These are phyloP conservation scores for Camponotus pennsylvanicus DNA, from an alignment of 1,140 invertebrate genomes.

Conservation along the genomic window DNA sequence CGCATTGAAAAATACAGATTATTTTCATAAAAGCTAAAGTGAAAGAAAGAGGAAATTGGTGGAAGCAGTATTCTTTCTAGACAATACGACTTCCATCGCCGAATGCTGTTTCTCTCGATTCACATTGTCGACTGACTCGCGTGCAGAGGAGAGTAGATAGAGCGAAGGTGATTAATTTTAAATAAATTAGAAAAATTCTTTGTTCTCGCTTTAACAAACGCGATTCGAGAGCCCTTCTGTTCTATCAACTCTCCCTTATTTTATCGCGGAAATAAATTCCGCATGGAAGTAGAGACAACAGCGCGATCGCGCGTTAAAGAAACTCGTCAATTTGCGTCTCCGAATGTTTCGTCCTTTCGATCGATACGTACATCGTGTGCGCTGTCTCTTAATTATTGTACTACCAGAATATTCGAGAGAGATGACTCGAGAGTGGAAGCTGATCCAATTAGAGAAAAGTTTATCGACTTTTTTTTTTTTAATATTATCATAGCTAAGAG, in stretches of 20 bases:
- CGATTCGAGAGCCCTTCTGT: not conserved
- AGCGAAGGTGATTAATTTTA: not conserved
- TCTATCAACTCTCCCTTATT: constrained; percentile 1
- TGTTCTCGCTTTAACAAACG: not conserved
- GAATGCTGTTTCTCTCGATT: constrained; percentile 1
- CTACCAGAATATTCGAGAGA: constrained; percentile 28
- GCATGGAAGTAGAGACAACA: constrained; percentile 16
- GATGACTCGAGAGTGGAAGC: not conserved
- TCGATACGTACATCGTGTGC: not conserved
- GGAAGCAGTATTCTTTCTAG: not conserved
- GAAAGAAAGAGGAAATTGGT: not conserved
- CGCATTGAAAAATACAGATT: not conserved
- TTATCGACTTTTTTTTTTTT: not conserved
- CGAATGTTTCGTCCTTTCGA: not conserved
- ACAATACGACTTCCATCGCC: constrained; percentile 7
- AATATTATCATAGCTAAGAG: constrained; percentile 8
- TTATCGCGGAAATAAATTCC: constrained; percentile 6
- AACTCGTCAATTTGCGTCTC: not conserved
- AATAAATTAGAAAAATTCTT: constrained; percentile 11
- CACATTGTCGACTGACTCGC: not conserved
- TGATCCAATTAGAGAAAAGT: constrained; percentile 26
- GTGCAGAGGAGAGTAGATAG: constrained; percentile 27
- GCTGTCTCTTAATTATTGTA: constrained; percentile 21
- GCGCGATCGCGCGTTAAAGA: constrained; percentile 12
- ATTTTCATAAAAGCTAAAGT: constrained; percentile 5